Evolutionary conservation across 2,113 vertebrate genomes (phyloP), one percentile per base, ranked within the genome.

Genomic region (Scolopax mira): DNA sequence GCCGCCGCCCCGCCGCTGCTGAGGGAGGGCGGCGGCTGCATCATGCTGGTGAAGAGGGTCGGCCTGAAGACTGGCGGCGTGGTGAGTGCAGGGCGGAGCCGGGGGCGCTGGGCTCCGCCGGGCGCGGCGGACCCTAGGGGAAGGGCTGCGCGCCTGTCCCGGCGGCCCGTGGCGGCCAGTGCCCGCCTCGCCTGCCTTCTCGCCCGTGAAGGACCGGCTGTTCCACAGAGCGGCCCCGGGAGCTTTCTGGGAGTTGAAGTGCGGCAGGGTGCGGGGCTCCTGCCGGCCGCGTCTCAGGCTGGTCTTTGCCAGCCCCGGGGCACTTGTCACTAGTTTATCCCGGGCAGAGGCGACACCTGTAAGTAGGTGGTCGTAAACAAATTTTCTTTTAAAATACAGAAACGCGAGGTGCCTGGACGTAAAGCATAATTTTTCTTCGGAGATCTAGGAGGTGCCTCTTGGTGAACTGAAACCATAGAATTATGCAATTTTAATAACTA

Each of bases 21-120:
- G 52, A 31, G 35, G 13, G 90, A n/a, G 7, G 52, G 67, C 28
- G 65, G 81, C 25, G 67, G 80, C 85, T 67, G 88, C 41, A 87
- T 93, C 60, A 97, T 95, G 96, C 82, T 95, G 52, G 71, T 77
- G 24, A 90, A 79, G 58, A 90, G 85, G 35, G 61, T 75, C 80
- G 54, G 92, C 70, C 60, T 79, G 44, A 81, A 52, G 72, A 58
- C 61, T 41, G 64, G 74, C 42, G 46, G 82, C 44, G 41, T 51
- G 82, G 94, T 85, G 74, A 92, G 94, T 78, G 54, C 27, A 1
- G 14, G 42, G 5, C 5, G 27, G 44, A 9, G 25, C 41, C 18
- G 9, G 24, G 16, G 7, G 5, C 19, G 18, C 10, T 11, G 28
- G 31, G 30, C 13, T 41, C n/a, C 14, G 25, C 12, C 15, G 15